Evolutionary conservation across 2,797 vertebrate genomes (phyloP).

Genomic region (Galaxias olidus): DNA sequence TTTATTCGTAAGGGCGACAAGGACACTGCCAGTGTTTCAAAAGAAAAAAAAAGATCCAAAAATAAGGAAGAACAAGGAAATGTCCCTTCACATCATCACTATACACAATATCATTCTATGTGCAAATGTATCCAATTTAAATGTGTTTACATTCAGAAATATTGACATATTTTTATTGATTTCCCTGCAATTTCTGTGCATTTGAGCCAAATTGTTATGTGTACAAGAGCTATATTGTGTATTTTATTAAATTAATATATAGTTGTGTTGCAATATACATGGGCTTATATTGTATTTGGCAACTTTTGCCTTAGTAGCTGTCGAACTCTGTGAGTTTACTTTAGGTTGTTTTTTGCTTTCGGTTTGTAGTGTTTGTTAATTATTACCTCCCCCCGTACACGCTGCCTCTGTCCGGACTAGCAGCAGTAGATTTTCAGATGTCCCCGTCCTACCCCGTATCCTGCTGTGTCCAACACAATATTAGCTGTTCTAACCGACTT

Average conservation of each 20-base stretch:
- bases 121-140: constrained; percentile 99
- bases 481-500: constrained; percentile 88
- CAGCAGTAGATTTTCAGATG: constrained; percentile 90
- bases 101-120: constrained; percentile 96
- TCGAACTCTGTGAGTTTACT: constrained; percentile 99
- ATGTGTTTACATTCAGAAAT: constrained; percentile 98
- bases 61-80: constrained; percentile 78
- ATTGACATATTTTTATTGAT: constrained; percentile 98
- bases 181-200: constrained; percentile 99
- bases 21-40: constrained; percentile 94
- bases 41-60: constrained; percentile 67
- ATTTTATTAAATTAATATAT: constrained; percentile 99
- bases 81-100: constrained; percentile 91
- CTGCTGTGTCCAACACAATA: constrained; percentile 82
- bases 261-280: constrained; percentile 99
- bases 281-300: constrained; percentile 99
- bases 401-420: constrained; percentile 70
- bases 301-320: constrained; percentile 99
- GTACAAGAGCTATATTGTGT: constrained; percentile 99
- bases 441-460: constrained; percentile 89
- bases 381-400: constrained; percentile 35
- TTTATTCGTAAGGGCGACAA: constrained; percentile 72
- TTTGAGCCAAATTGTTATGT: constrained; percentile 99
- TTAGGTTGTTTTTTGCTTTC: constrained; percentile 73
- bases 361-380: constrained; percentile 15